Conservation (phyloP, 2,113 vertebrate genomes). For the Istiophorus platypterus region DNA sequence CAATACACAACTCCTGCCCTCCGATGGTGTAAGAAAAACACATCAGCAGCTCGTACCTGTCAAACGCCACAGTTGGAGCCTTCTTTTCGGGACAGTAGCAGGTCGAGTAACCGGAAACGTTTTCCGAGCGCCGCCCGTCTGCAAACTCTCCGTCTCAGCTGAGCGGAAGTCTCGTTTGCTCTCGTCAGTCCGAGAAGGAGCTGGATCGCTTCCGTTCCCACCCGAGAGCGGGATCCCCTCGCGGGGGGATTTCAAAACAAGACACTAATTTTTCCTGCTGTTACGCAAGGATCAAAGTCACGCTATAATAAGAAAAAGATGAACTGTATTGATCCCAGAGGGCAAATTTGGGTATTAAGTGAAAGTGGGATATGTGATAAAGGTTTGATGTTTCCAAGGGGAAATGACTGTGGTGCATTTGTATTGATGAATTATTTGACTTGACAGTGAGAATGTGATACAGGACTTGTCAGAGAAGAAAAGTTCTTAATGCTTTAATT, state of each 20-base stretch:
- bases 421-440: background rate
- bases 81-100: constrained; percentile 49
- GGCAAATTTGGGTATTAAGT: constrained; percentile 13
- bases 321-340: constrained; percentile 32
- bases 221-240: constrained; percentile 20
- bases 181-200: constrained; percentile 35
- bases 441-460: background rate
- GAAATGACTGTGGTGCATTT: background rate
- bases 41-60: background rate
- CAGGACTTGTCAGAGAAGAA: background rate
- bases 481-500: background rate
- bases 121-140: constrained; percentile 52
- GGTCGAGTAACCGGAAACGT: constrained; percentile 31
- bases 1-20: background rate
- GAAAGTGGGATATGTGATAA: constrained; percentile 8
- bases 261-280: constrained; percentile 35
- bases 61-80: constrained; percentile 5
- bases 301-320: constrained; percentile 2
- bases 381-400: background rate
- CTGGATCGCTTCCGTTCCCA: constrained; percentile 8
- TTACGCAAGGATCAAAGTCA: constrained; percentile 46
- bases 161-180: constrained; percentile 67
- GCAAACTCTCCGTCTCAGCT: constrained; percentile 61
- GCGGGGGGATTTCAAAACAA: constrained; percentile 38
- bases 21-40: background rate